phyloP scores from a whole-genome alignment of 2,888 invertebrate genomes.

The Stramonita haemastoma region DNA sequence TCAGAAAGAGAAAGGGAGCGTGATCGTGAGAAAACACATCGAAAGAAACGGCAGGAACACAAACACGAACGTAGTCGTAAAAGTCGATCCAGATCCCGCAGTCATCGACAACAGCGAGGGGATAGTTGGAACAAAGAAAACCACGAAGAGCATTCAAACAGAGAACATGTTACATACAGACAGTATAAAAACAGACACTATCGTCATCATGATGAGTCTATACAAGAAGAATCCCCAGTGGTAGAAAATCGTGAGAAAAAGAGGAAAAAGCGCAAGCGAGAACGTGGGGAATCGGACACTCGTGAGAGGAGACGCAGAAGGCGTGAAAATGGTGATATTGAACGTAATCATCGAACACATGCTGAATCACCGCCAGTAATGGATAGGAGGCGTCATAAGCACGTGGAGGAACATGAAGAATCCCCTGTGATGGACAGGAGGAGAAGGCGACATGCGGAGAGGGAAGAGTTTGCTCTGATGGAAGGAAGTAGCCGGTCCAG shows the following conservation, averaged over 20 bases:
- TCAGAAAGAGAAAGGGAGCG: slow-evolving; percentile 42
- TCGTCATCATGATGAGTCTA: slow-evolving; percentile 1
- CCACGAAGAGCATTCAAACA: slow-evolving; percentile 34
- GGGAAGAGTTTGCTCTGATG: slow-evolving; percentile 12
- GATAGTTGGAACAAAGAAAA: slow-evolving; percentile 43
- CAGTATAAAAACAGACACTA: slow-evolving; percentile 17
- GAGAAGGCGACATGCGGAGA: not conserved
- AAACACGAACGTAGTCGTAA: slow-evolving; percentile 31
- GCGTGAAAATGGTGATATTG: not conserved
- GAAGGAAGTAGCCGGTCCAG: not conserved
- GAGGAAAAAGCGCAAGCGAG: slow-evolving; percentile 11
- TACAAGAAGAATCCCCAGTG: not conserved
- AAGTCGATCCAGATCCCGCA: slow-evolving; percentile 32
- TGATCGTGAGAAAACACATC: slow-evolving; percentile 41
- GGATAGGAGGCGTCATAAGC: not conserved
- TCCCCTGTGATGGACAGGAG: not conserved
- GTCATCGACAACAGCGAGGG: not conserved
- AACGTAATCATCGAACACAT: not conserved
- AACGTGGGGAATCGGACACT: not conserved
- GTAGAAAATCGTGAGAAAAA: slow-evolving; percentile 1
- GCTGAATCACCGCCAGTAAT: slow-evolving; percentile 11
- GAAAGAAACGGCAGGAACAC: slow-evolving; percentile 39
- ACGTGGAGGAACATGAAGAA: not conserved
- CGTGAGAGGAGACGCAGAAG: slow-evolving; percentile 9
- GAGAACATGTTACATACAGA: not conserved